Evolutionary conservation across 2,113 vertebrate species (phyloP).

Genomic region (Vulpes vulpes): DNA sequence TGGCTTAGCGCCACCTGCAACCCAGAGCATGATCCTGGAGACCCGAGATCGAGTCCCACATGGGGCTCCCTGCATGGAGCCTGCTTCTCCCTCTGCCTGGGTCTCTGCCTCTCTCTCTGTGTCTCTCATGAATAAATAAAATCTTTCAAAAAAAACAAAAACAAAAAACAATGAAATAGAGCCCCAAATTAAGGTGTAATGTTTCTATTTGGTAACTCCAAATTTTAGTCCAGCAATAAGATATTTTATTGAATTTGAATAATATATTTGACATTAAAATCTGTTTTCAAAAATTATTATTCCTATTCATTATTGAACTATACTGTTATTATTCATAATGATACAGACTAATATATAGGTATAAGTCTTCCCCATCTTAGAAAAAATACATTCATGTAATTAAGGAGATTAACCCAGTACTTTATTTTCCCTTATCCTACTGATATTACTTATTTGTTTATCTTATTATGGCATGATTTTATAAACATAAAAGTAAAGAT

Average conservation of each 20-base stretch:
- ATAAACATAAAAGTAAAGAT: not conserved
- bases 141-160: too few species aligned
- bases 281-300: not conserved
- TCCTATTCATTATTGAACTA: not conserved
- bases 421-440: not conserved
- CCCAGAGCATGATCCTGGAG: too few species aligned
- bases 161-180: not conserved
- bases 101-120: too few species aligned
- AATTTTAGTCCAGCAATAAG: not conserved
- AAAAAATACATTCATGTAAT: not conserved
- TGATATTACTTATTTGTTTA: not conserved
- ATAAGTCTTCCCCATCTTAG: not conserved
- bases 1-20: too few species aligned
- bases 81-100: too few species aligned
- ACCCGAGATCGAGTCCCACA: too few species aligned
- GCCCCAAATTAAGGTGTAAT: not conserved
- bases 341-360: not conserved
- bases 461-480: not conserved
- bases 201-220: not conserved
- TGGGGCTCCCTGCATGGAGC: too few species aligned
- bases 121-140: too few species aligned
- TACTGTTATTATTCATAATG: not conserved
- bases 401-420: not conserved
- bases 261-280: conserved; percentile 35
- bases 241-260: not conserved